Base-by-base conservation (phyloP, 2,888 invertebrate species). In the Drosophila mulleri region DNA sequence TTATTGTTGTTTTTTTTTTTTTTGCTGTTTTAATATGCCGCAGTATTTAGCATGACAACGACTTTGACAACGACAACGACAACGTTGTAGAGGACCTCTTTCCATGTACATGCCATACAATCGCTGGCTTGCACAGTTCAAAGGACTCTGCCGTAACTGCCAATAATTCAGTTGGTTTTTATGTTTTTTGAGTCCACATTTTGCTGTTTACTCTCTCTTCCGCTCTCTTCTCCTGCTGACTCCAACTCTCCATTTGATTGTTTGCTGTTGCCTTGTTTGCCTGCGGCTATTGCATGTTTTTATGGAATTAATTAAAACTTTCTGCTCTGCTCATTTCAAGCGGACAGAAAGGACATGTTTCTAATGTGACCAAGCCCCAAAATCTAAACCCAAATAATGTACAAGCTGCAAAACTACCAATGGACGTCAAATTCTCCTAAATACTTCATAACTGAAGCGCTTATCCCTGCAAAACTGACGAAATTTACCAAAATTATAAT, bases 281-380 rank as follows among this genome's bases (percentile, higher is more conserved):
- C 68, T 83, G 83, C 68, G 83, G 83, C 80, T 74, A 87, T 70
- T 67, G 59, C 82, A 80, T 83, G 82, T 78, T 86, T 83, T 85
- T 83, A 80, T 75, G 78, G 86, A 80, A 86, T 88, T 86, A 86
- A 86, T 88, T 86, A 86, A 86, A 86, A 86, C 83, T 86, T 86
- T 76, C 54, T 67, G 67, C 59, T 69, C 62, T 65, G 72, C 81
- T 81, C 79, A 82, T 80, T 85, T 77, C 68, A 60, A 54, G 62
- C 63, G 58, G 62, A 48, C 57, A 48, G 59, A 69, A 69, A 57
- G 53, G 59, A 71, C 52, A 67, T 62, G 44, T 63, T 66, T 66
- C 64, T 68, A 54, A 70, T 80, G 77, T 54, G 67, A 45, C 57
- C 66, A 64, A n/a, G 11, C 64, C 41, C 37, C 39, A 69, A 67